Conservation (phyloP, 2,888 invertebrate species). For the Pterostichus niger region DNA sequence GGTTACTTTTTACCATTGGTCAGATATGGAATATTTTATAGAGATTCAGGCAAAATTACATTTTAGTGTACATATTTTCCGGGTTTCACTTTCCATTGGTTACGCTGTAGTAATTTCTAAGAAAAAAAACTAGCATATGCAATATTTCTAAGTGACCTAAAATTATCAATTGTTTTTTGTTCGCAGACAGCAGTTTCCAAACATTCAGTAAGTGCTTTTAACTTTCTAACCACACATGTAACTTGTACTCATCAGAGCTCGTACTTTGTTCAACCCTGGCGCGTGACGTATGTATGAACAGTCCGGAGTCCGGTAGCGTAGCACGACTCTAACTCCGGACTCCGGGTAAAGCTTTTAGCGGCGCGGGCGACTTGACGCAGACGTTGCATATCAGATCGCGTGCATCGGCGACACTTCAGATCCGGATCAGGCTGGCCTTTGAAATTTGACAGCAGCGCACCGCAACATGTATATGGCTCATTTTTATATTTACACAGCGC, state of each 20-base stretch:
- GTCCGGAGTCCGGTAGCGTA: slow-evolving; percentile 5
- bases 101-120: no score
- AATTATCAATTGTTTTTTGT: slow-evolving; percentile 62
- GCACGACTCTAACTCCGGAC: neutral
- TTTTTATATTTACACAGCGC: slow-evolving; percentile 74
- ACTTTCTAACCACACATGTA: neutral
- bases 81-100: no score
- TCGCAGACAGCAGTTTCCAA: slow-evolving; percentile 66
- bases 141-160: slow-evolving; percentile 1
- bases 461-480: slow-evolving; percentile 73
- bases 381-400: slow-evolving; percentile 74
- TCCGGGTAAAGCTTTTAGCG: slow-evolving; percentile 75
- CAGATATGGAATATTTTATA: no score
- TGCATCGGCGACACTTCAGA: slow-evolving; percentile 75
- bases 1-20: no score
- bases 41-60: no score
- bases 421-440: slow-evolving; percentile 77
- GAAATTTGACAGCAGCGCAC: slow-evolving; percentile 76
- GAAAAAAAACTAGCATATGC: neutral
- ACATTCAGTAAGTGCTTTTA: slow-evolving; percentile 56
- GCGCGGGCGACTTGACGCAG: slow-evolving; percentile 69
- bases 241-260: neutral
- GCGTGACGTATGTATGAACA: slow-evolving; percentile 43
- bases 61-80: no score
- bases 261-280: slow-evolving; percentile 15